These are phyloP conservation scores for Silurus aristotelis DNA, from an alignment of 2,797 vertebrate genomes.

Conservation along the genomic window DNA sequence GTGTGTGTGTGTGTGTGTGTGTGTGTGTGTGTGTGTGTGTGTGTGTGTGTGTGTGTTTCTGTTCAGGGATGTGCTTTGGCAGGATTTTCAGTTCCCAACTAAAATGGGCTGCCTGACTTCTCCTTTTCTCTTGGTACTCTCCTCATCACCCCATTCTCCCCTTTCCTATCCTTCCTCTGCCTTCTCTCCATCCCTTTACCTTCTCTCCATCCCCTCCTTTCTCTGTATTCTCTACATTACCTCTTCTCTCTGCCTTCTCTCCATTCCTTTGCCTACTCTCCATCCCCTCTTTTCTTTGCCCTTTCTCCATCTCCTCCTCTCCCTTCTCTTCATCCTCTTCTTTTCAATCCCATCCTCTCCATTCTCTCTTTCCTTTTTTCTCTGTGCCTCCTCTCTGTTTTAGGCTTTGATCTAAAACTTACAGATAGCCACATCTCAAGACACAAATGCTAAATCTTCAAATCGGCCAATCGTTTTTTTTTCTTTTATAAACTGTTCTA, in stretches of 20 bases:
- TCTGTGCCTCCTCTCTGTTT: neutral
- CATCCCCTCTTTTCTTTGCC: no score
- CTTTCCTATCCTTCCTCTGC: no score
- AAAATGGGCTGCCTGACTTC: conserved; percentile 72
- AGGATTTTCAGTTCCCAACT: conserved; percentile 72
- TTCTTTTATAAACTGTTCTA: neutral
- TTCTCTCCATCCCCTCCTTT: no score
- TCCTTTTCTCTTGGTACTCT: neutral
- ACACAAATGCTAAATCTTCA: conserved; percentile 8
- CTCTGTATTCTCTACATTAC: no score
- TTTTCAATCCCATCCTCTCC: no score
- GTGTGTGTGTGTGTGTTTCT: no score
- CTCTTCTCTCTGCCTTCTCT: no score
- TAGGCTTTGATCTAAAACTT: neutral
- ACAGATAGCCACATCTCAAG: neutral
- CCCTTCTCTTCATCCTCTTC: no score
- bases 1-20: neutral
- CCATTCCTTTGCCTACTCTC: no score
- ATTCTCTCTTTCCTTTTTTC: no score
- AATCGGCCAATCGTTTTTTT: neutral
- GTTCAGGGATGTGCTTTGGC: conserved; percentile 66
- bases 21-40: neutral
- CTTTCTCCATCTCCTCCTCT: no score
- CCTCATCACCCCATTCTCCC: neutral
- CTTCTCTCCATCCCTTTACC: no score